Evolutionary conservation across 2,888 invertebrate species (phyloP).

Genomic region (Geotrupes spiniger): DNA sequence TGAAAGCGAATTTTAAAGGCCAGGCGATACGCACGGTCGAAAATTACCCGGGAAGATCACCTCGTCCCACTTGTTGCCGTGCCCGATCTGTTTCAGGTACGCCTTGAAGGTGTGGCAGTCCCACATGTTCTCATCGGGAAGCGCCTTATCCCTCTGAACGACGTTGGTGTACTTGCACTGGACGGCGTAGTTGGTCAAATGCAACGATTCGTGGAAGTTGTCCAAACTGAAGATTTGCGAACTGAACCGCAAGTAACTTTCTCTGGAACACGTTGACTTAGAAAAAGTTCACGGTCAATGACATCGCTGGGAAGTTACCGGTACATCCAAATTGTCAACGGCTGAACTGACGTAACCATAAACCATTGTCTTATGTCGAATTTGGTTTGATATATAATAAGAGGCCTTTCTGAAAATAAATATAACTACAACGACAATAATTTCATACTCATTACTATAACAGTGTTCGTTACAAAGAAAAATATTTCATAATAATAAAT

Average conservation of each 20-base stretch:
- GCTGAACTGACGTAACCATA: conserved; percentile 85
- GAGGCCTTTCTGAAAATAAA: conserved; percentile 78
- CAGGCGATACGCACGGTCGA: background rate
- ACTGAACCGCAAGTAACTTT: conserved; percentile 90
- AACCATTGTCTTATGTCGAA: conserved; percentile 97
- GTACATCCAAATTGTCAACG: conserved; percentile 90
- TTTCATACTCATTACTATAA: background rate
- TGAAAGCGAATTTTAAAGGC: conserved; percentile 10
- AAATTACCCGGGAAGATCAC: conserved; percentile 75
- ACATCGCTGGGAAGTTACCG: conserved; percentile 55
- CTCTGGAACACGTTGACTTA: conserved; percentile 54
- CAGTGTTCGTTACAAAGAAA: too few species aligned
- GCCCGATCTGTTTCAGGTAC: conserved; percentile 65
- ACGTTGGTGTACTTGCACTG: conserved; percentile 81
- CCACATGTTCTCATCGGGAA: conserved; percentile 96
- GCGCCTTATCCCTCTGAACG: conserved; percentile 65
- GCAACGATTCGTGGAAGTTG: conserved; percentile 89
- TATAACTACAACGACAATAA: too few species aligned
- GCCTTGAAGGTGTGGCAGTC: conserved; percentile 77
- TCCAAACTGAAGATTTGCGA: conserved; percentile 82
- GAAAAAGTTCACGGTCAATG: background rate
- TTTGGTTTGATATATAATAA: conserved; percentile 86
- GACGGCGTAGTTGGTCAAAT: conserved; percentile 90
- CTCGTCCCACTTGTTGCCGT: conserved; percentile 76
- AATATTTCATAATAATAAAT: too few species aligned